Evolutionary conservation across 92 coral and sea anemone species (phyloP).

Genomic region (Diadumene lineata): DNA sequence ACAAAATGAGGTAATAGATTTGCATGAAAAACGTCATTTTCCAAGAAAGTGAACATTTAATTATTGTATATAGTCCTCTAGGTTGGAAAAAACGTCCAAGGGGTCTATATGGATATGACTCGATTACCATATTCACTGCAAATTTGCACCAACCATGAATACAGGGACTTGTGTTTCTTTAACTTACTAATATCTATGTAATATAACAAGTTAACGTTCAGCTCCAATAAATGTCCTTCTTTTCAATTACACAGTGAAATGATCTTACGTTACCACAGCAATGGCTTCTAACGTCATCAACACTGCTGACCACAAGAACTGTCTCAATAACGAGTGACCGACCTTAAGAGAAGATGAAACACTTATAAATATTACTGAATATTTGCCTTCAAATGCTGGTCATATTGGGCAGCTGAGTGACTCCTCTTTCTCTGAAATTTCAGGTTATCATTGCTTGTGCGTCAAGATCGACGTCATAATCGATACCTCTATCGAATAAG

Average conservation of each 20-base stretch:
- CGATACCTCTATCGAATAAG: slow-evolving; percentile 11
- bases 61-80: not conserved
- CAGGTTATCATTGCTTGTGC: slow-evolving; percentile 17
- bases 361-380: not conserved
- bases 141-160: too few relatives aligned
- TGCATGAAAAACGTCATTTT: not conserved
- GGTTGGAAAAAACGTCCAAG: not conserved
- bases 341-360: not conserved
- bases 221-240: not conserved
- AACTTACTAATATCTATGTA: not conserved
- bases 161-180: too few relatives aligned
- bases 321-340: not conserved
- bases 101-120: too few relatives aligned
- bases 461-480: slow-evolving; percentile 9
- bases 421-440: slow-evolving; percentile 14
- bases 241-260: slow-evolving; percentile 1
- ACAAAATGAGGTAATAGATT: too few relatives aligned
- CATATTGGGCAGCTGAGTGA: not conserved
- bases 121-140: too few relatives aligned
- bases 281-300: not conserved
- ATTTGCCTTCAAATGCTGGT: not conserved
- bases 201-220: not conserved
- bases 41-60: not conserved
- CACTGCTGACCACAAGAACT: slow-evolving; percentile 3
- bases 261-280: not conserved